phyloP scores from a whole-genome alignment of 2,113 vertebrate genomes.

The Pollimyrus isidori region DNA sequence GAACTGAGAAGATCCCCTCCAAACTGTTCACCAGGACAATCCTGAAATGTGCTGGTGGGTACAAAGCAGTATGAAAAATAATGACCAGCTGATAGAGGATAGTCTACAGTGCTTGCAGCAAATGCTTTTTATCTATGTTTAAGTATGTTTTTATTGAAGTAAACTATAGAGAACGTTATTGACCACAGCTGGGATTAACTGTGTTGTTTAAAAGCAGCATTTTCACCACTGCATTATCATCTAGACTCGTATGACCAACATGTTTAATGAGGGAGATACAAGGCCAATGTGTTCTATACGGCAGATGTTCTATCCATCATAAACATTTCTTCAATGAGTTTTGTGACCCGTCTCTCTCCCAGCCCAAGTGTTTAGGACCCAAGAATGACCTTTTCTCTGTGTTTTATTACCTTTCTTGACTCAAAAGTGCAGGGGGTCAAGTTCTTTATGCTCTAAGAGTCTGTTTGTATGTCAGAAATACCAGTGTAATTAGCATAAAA shows the following conservation, averaged over 20 bases:
- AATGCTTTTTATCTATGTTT: neutral
- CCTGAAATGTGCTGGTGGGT: neutral
- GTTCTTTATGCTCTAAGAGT: neutral
- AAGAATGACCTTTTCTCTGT: neutral
- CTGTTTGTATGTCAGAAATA: neutral
- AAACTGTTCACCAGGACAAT: neutral
- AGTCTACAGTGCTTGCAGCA: neutral
- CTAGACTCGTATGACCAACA: neutral
- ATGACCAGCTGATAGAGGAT: neutral
- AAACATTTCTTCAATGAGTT: neutral
- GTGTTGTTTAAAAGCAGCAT: neutral
- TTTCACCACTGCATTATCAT: neutral
- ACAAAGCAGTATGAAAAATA: neutral
- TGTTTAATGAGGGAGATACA: neutral
- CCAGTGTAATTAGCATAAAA: neutral
- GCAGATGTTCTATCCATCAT: neutral
- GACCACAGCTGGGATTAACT: neutral
- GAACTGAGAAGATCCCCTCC: neutral
- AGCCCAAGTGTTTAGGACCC: neutral
- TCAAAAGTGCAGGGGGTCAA: neutral
- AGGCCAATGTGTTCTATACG: neutral
- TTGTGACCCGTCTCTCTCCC: neutral
- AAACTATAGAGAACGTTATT: neutral
- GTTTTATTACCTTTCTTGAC: neutral
- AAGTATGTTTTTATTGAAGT: neutral